These are phyloP conservation scores for Aplocera efformata DNA, from an alignment of 2,888 invertebrate genomes.

Conservation along the genomic window DNA sequence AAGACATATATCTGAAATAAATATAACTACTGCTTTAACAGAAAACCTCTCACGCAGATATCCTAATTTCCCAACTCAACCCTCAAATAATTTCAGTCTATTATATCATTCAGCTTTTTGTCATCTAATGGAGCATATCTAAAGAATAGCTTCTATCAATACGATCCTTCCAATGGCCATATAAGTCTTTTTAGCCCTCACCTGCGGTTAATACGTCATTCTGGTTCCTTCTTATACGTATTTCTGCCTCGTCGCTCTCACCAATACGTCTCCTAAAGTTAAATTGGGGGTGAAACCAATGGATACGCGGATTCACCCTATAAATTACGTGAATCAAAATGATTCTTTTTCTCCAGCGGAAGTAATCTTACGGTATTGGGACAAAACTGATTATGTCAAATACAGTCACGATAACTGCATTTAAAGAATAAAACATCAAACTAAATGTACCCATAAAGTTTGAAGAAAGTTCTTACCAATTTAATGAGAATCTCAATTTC, in stretches of 20 bases:
- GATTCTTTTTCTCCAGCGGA: not conserved
- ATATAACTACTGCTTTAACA: no score
- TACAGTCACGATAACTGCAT: no score
- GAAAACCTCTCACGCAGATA: no score
- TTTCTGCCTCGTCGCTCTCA: constrained; percentile 56
- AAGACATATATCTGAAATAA: no score
- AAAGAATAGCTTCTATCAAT: constrained; percentile 62
- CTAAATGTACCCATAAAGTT: not conserved
- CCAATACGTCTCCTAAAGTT: constrained; percentile 62
- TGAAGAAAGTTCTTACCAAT: not conserved
- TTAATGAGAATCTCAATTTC: not conserved
- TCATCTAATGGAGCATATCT: constrained; percentile 55
- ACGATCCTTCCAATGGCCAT: constrained; percentile 52
- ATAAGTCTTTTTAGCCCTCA: constrained; percentile 60
- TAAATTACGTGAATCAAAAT: constrained; percentile 37
- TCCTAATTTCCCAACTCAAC: constrained; percentile 25
- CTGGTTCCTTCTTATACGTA: constrained; percentile 44
- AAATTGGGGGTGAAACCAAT: constrained; percentile 73
- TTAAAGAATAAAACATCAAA: not conserved
- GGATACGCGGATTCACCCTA: constrained; percentile 49
- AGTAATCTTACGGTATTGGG: no score
- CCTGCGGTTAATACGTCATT: constrained; percentile 40
- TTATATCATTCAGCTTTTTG: constrained; percentile 42
- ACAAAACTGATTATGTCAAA: no score
- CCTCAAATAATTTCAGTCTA: constrained; percentile 23